Evolutionary conservation across 2,797 vertebrate species (phyloP), one percentile per base, ranked within the genome.

Genomic region (Coreius guichenoti): DNA sequence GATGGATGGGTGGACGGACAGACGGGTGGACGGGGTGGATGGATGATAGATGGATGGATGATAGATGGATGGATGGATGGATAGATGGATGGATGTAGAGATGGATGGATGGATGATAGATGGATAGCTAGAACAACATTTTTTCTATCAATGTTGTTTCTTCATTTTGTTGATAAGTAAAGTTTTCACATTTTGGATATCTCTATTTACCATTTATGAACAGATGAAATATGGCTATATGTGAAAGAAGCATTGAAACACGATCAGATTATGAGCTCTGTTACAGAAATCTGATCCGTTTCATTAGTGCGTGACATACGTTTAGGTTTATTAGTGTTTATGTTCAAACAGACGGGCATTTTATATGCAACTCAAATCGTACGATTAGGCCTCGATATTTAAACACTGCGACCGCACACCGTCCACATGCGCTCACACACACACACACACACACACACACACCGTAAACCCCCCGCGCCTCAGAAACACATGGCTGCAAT

Each of bases 401-500:
- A 94, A 92, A 94, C 89, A 92, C 90, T 89, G 90, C 91, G 94
- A 95, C 95, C 94, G 93, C 95, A 95, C 94, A 95, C 93, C 94
- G 90, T 92, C 91, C 91, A 90, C 63, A 89, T 86, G 58, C 79
- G 67, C n/a, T 1, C 69, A 6, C 36, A 6, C 5, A 36, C 36
- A 36, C 36, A 36, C 36, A 94, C 95, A 95, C 93, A 94, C 86
- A 86, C 91, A 92, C 90, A 90, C 86, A 86, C 91, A 92, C 91
- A 87, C 94, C 85, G 92, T 95, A 95, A 95, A 93, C 84, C 61
- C 84, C 58, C 77, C 26, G 21, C 56, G 13, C 58, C 85, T 79
- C 87, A 68, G 87, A 92, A 93, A 94, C 95, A 95, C 93, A 94
- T 95, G 95, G 94, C 93, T 95, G 92, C 93, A 95, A 95, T 95